Conservation (phyloP, 2,797 vertebrate genomes). For the Bufotes viridis region DNA sequence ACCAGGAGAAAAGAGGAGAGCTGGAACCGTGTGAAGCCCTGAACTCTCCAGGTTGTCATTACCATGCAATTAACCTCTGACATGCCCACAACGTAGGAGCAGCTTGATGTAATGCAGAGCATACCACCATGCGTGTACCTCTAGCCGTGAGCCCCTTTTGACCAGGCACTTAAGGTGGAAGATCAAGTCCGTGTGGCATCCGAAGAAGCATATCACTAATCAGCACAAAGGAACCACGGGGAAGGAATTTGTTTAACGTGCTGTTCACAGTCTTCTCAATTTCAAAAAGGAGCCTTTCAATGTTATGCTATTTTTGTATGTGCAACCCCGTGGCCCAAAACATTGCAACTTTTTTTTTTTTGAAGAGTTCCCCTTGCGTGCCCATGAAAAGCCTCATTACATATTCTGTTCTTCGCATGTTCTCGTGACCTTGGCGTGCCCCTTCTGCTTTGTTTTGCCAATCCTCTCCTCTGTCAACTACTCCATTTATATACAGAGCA, state of each 20-base stretch:
- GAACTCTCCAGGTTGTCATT: slow-evolving; percentile 4
- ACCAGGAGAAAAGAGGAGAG: neutral
- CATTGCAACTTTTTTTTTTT: slow-evolving; percentile 39
- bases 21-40: neutral
- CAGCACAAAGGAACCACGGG: neutral
- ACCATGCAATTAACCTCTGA: slow-evolving; percentile 51
- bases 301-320: slow-evolving; percentile 9
- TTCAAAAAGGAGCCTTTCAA: neutral
- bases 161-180: neutral
- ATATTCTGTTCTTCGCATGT: slow-evolving; percentile 56
- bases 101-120: slow-evolving; percentile 2
- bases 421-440: slow-evolving; percentile 59
- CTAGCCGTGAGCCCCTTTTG: neutral
- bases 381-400: slow-evolving; percentile 51
- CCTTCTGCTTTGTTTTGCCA: slow-evolving; percentile 55
- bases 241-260: neutral
- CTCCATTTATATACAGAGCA: slow-evolving; percentile 59
- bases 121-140: neutral
- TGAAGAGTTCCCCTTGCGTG: neutral
- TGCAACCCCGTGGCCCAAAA: neutral
- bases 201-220: neutral
- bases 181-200: neutral
- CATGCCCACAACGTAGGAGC: slow-evolving; percentile 19
- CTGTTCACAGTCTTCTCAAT: neutral
- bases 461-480: slow-evolving; percentile 49